Conservation (phyloP, 2,113 vertebrate species). For the Phoxinus phoxinus region DNA sequence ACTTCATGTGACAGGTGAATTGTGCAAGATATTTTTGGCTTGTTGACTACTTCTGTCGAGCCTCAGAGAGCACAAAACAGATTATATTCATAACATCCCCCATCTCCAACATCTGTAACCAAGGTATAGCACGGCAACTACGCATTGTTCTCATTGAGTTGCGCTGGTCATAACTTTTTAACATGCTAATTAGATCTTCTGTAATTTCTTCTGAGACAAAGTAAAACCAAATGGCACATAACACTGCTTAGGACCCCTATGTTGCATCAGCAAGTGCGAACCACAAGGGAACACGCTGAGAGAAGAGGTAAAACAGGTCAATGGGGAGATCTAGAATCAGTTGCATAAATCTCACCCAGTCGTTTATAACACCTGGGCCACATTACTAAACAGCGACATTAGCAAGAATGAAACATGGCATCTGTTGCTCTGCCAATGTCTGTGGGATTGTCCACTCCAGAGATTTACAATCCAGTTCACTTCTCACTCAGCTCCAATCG, state of each 20-base stretch:
- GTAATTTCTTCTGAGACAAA: neutral
- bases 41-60: neutral
- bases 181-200: neutral
- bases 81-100: neutral
- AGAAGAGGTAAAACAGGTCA: slow-evolving; percentile 15
- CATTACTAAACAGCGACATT: slow-evolving; percentile 31
- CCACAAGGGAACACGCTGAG: neutral
- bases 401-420: slow-evolving; percentile 14
- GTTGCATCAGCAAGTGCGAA: neutral
- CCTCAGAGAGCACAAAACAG: neutral
- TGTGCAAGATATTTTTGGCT: neutral
- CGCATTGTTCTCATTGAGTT: neutral
- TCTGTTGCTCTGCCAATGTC: slow-evolving; percentile 30
- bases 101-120: neutral
- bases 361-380: slow-evolving; percentile 15
- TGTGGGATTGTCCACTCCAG: neutral
- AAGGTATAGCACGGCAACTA: neutral
- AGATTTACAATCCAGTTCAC: slow-evolving; percentile 40
- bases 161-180: neutral
- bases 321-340: slow-evolving; percentile 14
- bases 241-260: neutral
- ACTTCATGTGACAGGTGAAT: too few relatives aligned
- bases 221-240: neutral
- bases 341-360: slow-evolving; percentile 14
- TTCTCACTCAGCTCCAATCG: slow-evolving; percentile 12